Percentiles rank a stretch among this genome's conserved stretches.
Evolutionary conservation across 1,140 invertebrate species (phyloP).

Genomic region (Holcopasites calliopsidis): DNA sequence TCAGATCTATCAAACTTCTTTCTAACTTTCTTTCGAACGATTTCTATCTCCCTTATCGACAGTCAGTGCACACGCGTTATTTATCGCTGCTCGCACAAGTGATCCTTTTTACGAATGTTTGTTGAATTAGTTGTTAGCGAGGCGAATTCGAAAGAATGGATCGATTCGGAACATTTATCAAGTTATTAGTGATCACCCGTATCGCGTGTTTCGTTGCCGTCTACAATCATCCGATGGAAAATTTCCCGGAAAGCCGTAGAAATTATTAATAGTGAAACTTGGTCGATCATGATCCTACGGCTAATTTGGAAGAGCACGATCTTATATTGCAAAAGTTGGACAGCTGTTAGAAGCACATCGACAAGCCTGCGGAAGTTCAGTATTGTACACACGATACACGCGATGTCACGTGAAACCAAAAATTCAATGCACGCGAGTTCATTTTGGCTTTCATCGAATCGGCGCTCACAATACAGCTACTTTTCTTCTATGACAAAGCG

Average conservation of each 20-base stretch:
- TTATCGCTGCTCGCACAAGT: not conserved
- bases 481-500: too few species aligned
- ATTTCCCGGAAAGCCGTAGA: not conserved
- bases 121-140: not conserved
- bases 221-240: not conserved
- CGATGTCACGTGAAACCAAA: not conserved
- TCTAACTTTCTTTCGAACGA: not conserved
- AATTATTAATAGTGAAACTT: constrained; percentile 8
- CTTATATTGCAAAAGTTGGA: constrained; percentile 10
- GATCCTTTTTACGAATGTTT: not conserved
- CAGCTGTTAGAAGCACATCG: constrained; percentile 11
- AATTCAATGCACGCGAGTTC: not conserved
- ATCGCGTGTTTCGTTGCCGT: not conserved
- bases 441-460: not conserved
- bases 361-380: not conserved
- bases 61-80: too few species aligned
- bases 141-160: not conserved
- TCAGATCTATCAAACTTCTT: not conserved
- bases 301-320: not conserved
- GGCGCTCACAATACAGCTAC: not conserved
- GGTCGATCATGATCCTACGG: not conserved
- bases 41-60: too few species aligned
- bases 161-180: not conserved
- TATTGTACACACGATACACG: too few species aligned
- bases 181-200: not conserved